Evolutionary conservation across 2,888 invertebrate genomes (phyloP), one percentile per base, ranked within the genome.

Genomic region (Caenorhabditis sp.): DNA sequence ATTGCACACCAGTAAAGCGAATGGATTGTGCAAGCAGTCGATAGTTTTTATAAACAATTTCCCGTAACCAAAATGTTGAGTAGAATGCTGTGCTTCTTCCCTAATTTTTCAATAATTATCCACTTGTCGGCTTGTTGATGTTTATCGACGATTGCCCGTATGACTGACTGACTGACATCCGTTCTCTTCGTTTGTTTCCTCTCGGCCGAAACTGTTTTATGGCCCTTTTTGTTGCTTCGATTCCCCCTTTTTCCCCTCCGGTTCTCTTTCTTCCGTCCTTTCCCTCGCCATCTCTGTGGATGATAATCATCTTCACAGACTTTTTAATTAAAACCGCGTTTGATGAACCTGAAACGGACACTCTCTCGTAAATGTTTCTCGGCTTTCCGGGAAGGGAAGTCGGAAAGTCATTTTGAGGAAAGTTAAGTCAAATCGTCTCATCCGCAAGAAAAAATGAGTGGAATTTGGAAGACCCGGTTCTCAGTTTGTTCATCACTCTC

Each of bases 381-480:
- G 6, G 3, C 6, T 11, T n/a, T n/a, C n/a, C n/a, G n/a, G n/a
- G n/a, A n/a, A n/a, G n/a, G n/a, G n/a, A n/a, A n/a, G n/a, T n/a
- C n/a, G n/a, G n/a, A n/a, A n/a, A 26, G 8, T 18, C 24, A 18
- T n/a, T 44, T 44, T 44, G 13, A 8, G 28, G 28, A 15, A 22
- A 51, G n/a, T 26, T 9, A 32, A n/a, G 8, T 18, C 26, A 24
- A 60, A 64, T 60, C 44, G n/a, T n/a, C 37, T 11, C 51, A 44
- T 20, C 51, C 50, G 40, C 22, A 24, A 37, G 15, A 62, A 50
- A 71, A 58, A 65, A 65, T 72, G 56, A 18, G 18, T 65, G 72
- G 72, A 65, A 72, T 72, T 72, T 40, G 56, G 26, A 18, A 72
- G 72, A 72, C 65, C 72, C 64, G 72, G 64, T 72, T 72, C 56